Percentiles rank a stretch among this genome's conserved stretches.
Evolutionary conservation across 1,140 invertebrate species (phyloP).

Genomic region (Dolichoris vasculosae): DNA sequence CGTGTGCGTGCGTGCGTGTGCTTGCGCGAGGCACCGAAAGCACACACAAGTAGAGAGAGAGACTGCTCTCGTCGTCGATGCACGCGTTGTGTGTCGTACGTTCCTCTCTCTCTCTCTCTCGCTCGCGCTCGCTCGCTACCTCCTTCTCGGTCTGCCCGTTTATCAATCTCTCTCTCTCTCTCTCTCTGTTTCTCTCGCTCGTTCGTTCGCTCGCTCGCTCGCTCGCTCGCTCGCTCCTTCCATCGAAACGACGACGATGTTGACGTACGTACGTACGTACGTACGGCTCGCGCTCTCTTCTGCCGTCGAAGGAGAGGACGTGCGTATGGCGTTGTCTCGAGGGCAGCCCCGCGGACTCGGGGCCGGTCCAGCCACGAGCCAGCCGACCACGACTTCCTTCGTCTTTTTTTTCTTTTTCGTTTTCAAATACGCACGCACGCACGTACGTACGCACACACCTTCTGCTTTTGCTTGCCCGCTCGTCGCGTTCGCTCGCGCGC

Average conservation of each 20-base stretch:
- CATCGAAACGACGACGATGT: constrained; percentile 36
- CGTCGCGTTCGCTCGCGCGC: constrained; percentile 2
- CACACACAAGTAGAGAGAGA: constrained; percentile 14
- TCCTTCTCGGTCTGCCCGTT: background rate
- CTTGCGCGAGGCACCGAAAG: constrained; percentile 14
- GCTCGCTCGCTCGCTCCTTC: background rate
- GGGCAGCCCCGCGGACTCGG: background rate
- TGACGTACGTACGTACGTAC: constrained; percentile 38
- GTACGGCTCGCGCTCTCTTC: background rate
- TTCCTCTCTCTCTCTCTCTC: background rate
- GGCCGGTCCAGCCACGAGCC: constrained; percentile 21
- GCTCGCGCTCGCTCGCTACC: background rate
- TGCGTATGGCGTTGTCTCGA: constrained; percentile 4
- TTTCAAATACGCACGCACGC: constrained; percentile 38
- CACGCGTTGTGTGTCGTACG: constrained; percentile 20
- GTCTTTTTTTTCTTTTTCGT: constrained; percentile 31
- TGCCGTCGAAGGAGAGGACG: constrained; percentile 17
- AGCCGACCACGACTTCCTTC: background rate
- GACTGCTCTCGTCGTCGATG: constrained; percentile 18
- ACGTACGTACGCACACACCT: background rate
- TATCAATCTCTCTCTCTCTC: background rate
- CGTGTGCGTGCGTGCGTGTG: constrained; percentile 5
- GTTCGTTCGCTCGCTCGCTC: background rate
- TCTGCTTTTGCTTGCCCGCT: background rate
- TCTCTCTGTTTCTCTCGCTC: background rate